Percentiles rank a stretch among this genome's conserved stretches.
Conservation (phyloP, 2,797 vertebrate species). For the Hybognathus amarus region DNA sequence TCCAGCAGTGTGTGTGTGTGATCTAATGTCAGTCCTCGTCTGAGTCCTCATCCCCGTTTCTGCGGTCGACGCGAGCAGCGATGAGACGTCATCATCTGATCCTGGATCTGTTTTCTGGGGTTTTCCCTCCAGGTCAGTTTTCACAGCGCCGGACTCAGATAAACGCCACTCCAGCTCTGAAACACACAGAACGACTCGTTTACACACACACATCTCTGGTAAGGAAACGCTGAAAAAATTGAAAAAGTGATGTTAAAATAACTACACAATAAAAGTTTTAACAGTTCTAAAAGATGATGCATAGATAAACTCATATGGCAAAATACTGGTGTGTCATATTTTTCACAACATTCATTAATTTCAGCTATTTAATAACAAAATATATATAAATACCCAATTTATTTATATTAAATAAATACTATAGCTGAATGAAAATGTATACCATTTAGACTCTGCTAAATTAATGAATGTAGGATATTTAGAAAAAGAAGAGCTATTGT, state of each 20-base stretch:
- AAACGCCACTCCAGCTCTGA: slow-evolving; percentile 96
- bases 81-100: slow-evolving; percentile 89
- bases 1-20: not conserved
- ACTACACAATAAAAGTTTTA: no score
- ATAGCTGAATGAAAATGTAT: not conserved
- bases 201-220: not conserved
- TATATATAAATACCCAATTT: no score
- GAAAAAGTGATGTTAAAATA: no score
- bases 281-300: no score
- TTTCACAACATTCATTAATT: no score
- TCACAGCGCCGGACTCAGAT: slow-evolving; percentile 87
- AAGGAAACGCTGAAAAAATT: not conserved
- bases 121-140: slow-evolving; percentile 95
- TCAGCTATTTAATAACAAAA: no score
- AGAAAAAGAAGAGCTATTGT: not conserved
- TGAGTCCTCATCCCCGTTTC: slow-evolving; percentile 84
- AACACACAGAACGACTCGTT: not conserved
- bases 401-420: no score
- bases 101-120: slow-evolving; percentile 88
- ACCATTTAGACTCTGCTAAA: not conserved
- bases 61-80: slow-evolving; percentile 74
- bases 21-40: slow-evolving; percentile 74
- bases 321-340: no score
- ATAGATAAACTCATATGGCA: no score
- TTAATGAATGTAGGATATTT: not conserved